Evolutionary conservation across 1,140 invertebrate genomes (phyloP).

Genomic region (Drosophila melanogaster): DNA sequence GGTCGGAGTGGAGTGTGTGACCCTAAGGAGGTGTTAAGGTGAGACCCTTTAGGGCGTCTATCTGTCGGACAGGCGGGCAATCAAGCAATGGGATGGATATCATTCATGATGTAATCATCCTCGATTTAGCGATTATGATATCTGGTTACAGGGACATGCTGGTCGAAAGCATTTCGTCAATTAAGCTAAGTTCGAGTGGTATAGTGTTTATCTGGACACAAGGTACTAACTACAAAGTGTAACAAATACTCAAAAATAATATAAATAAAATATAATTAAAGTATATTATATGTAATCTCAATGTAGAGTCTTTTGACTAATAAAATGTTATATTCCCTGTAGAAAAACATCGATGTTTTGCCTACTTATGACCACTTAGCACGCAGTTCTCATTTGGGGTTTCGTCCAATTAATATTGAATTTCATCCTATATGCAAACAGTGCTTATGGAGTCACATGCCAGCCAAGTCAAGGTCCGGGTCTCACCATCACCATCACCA

Average conservation of each 20-base stretch:
- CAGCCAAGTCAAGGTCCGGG: not conserved
- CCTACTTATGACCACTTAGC: conserved; percentile 1
- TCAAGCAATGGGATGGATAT: conserved; percentile 2
- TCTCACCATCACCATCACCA: conserved; percentile 7
- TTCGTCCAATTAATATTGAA: conserved; percentile 30
- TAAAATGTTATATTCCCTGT: not conserved
- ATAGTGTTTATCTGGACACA: not conserved
- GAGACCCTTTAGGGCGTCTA: conserved; percentile 38
- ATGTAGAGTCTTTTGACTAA: too few relatives aligned
- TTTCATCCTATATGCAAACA: conserved; percentile 38
- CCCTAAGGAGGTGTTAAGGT: conserved; percentile 59
- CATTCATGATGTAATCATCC: conserved; percentile 43
- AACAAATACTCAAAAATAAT: too few relatives aligned
- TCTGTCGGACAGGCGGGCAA: conserved; percentile 43
- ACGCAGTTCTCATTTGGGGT: conserved; percentile 14
- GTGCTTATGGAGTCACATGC: conserved; percentile 1
- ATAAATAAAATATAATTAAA: too few relatives aligned
- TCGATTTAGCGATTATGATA: conserved; percentile 44
- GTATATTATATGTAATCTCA: not conserved
- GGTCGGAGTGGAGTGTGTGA: conserved; percentile 34
- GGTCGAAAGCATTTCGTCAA: conserved; percentile 29
- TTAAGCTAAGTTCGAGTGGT: conserved; percentile 7
- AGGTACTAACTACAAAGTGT: too few relatives aligned
- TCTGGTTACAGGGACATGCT: conserved; percentile 48
- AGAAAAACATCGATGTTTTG: not conserved